Evolutionary conservation across 2,888 invertebrate species (phyloP).

Genomic region (Caenorhabditis sp.): DNA sequence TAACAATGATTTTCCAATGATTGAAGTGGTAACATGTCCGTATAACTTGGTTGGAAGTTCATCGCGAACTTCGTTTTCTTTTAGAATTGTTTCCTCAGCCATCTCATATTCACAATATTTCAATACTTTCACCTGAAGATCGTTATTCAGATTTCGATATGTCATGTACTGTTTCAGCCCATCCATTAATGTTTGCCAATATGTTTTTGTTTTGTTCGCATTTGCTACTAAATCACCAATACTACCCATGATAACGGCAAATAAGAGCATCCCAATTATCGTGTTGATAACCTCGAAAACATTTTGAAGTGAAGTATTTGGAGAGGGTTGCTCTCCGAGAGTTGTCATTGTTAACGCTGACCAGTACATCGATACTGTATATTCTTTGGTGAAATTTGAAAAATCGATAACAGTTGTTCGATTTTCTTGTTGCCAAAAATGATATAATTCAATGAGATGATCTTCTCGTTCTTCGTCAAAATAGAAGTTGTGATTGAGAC

Average conservation of each 20-base stretch:
- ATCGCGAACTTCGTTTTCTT: constrained; percentile 40
- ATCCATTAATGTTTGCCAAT: constrained; percentile 49
- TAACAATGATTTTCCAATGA: constrained; percentile 25
- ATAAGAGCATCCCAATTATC: constrained; percentile 52
- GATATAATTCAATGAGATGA: constrained; percentile 40
- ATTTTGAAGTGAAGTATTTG: constrained; percentile 47
- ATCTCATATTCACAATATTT: constrained; percentile 46
- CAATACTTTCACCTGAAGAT: constrained; percentile 31
- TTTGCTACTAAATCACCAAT: constrained; percentile 48
- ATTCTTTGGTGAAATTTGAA: constrained; percentile 53
- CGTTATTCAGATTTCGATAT: constrained; percentile 37
- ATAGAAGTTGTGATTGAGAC: constrained; percentile 24
- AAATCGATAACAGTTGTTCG: constrained; percentile 29
- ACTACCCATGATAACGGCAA: constrained; percentile 61
- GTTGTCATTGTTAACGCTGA: constrained; percentile 62
- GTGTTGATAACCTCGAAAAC: constrained; percentile 54
- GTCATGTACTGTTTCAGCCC: constrained; percentile 54
- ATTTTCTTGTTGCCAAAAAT: constrained; percentile 44
- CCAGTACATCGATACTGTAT: constrained; percentile 60
- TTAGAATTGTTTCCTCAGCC: constrained; percentile 35
- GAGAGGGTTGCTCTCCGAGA: constrained; percentile 61
- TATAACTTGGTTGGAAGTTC: constrained; percentile 35
- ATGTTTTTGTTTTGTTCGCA: constrained; percentile 37
- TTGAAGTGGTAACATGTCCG: constrained; percentile 32
- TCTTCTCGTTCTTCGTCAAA: constrained; percentile 48